Percentiles rank a stretch among this genome's conserved stretches.
phyloP scores from a whole-genome alignment of 64 coral and sea anemone species.

The Porites australiensis region DNA sequence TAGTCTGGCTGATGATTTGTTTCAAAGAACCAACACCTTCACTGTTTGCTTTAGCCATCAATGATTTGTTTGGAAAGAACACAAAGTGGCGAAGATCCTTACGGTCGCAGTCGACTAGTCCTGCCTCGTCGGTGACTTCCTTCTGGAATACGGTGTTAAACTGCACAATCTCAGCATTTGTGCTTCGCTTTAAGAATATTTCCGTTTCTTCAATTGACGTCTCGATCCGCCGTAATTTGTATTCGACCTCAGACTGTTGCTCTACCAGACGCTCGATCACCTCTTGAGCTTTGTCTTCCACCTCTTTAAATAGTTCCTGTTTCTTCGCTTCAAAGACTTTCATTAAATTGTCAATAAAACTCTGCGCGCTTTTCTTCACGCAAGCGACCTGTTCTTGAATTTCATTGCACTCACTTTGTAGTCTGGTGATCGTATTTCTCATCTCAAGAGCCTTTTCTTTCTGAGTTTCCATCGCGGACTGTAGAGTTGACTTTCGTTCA shows the following conservation, averaged over 20 bases:
- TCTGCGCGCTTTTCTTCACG: background rate
- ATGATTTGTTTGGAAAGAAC: background rate
- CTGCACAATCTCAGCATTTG: background rate
- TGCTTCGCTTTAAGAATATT: background rate
- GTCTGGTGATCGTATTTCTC: background rate
- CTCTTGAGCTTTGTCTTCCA: background rate
- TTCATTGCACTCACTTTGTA: background rate
- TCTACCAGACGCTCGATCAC: background rate
- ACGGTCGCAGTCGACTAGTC: background rate
- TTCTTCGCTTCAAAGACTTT: background rate
- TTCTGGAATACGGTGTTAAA: background rate
- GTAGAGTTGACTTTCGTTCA: background rate
- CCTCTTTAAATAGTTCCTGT: background rate
- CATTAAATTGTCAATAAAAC: background rate
- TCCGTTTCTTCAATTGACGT: background rate
- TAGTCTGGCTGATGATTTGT: background rate
- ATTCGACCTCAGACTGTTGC: background rate
- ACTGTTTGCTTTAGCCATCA: background rate
- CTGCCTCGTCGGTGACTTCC: background rate
- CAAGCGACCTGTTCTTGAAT: background rate
- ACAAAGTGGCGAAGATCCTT: background rate
- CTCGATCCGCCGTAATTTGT: background rate
- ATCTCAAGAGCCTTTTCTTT: background rate
- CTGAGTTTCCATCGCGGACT: background rate
- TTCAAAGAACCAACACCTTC: background rate